Conservation (phyloP, 1,140 invertebrate species). For the Tetramorium parvispinum region DNA sequence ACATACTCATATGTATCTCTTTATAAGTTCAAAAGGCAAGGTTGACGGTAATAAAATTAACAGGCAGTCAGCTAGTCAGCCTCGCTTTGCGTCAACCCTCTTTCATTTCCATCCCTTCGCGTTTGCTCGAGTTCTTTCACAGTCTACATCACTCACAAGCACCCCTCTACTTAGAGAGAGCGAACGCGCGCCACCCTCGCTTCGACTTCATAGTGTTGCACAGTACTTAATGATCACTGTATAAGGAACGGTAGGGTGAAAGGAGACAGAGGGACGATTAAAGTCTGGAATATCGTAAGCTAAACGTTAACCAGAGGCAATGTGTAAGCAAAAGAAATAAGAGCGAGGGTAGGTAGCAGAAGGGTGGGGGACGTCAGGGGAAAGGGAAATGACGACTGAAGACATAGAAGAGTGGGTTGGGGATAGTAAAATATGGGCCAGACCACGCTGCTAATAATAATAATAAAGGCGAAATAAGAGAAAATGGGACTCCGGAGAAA, state of each 20-base stretch:
- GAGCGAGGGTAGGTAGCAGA: not conserved
- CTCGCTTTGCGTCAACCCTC: constrained; percentile 70
- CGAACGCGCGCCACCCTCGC: constrained; percentile 27
- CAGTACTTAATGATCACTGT: constrained; percentile 53
- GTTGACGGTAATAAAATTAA: constrained; percentile 77
- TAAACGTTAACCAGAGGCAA: constrained; percentile 52
- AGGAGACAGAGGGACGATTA: constrained; percentile 44
- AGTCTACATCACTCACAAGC: constrained; percentile 67
- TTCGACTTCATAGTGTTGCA: constrained; percentile 45
- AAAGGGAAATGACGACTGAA: constrained; percentile 6
- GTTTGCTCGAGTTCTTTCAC: constrained; percentile 72
- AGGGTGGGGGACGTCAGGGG: too few relatives aligned
- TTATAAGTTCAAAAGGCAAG: constrained; percentile 69
- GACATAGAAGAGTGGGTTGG: not conserved
- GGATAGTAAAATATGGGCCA: constrained; percentile 65
- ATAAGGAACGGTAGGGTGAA: constrained; percentile 25
- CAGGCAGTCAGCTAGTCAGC: constrained; percentile 55
- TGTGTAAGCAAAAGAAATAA: constrained; percentile 4
- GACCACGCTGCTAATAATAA: constrained; percentile 69
- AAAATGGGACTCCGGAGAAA: constrained; percentile 71
- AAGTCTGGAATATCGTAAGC: constrained; percentile 48
- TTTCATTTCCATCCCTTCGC: constrained; percentile 60
- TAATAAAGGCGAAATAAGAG: constrained; percentile 73
- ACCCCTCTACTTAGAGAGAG: constrained; percentile 49
- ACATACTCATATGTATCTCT: not conserved